Conservation (phyloP, 1,140 invertebrate species). For the Pseudomyrmex gracilis region DNA sequence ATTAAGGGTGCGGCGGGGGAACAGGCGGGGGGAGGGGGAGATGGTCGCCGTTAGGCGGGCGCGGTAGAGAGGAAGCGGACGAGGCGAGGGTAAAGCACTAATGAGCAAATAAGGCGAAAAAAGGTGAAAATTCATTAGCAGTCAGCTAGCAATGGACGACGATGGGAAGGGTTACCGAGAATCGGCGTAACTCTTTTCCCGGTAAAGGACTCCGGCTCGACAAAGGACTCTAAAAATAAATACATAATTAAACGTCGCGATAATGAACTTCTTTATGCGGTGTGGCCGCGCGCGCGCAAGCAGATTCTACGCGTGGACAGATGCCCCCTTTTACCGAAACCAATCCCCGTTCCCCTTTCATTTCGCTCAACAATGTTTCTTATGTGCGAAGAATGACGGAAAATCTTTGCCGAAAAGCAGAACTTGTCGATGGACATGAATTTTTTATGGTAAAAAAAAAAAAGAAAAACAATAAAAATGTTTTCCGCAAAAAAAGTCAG, state of each 20-base stretch:
- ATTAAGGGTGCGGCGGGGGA: conserved; percentile 40
- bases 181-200: conserved; percentile 82
- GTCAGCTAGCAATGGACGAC: conserved; percentile 77
- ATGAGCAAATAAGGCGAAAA: conserved; percentile 83
- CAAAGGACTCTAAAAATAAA: conserved; percentile 84
- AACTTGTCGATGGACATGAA: neutral
- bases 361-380: conserved; percentile 34
- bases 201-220: conserved; percentile 76
- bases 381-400: neutral
- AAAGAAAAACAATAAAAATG: too few species aligned
- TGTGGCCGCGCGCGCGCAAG: conserved; percentile 46
- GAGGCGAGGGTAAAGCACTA: conserved; percentile 79
- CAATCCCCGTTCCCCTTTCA: too few species aligned
- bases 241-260: conserved; percentile 83
- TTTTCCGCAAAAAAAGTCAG: too few species aligned
- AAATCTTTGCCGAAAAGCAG: conserved; percentile 7
- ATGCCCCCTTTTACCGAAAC: conserved; percentile 8
- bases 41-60: conserved; percentile 50
- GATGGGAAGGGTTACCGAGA: conserved; percentile 78
- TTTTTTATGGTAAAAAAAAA: neutral
- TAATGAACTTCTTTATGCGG: conserved; percentile 82
- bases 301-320: conserved; percentile 42
- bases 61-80: conserved; percentile 53
- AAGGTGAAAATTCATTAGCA: conserved; percentile 84
- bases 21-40: neutral